Base-by-base conservation (phyloP, 2,888 invertebrate species). In the Quadroppia sp. region DNA sequence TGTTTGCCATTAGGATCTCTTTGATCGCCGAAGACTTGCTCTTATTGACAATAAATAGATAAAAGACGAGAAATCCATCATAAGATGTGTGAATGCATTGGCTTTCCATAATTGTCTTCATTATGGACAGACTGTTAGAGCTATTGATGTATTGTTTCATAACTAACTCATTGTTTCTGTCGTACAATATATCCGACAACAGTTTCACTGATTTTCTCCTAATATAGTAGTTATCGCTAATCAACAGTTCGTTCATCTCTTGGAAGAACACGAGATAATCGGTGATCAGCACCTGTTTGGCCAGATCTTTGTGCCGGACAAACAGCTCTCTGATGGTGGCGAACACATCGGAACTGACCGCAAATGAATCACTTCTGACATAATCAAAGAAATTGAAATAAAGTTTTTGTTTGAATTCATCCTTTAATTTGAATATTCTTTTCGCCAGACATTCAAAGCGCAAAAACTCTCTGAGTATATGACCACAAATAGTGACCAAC, bases 371-470 rank as follows among this genome's bases (percentile, higher is more conserved):
- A 6, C 11, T 59, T 59, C 30, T 25, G 20, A 59, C 3, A 30
- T 15, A 59, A 59, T 59, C 59, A 32, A 59, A 59, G 32, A 59
- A 30, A 4, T 59, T 17, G 3, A 59, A 13, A 59, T 59, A 59
- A 30, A 30, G 30, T 32, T 59, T 59, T 30, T 25, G 28, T 15
- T 59, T 59, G 2, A 2, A 3, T 2, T 28, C 15, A 13, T 59
- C 32, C 1, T 9, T 15, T 59, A 11, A 13, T 11, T 2, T 25
- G 59, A 59, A 28, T 3, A 59, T 17, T 17, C 15, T 25, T 59
- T 59, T 15, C 2, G 59, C 17, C 30, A 59, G 32, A 59, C 30
- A 28, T 25, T 59, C 59, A 17, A 59, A 59, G 23, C 30, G 59
- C 9, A 59, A 6, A 30, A 3, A 59, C 9, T 25, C 32, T 25